Evolutionary conservation across 2,797 vertebrate species (phyloP), one percentile per base, ranked within the genome.

Genomic region (Miichthys miiuy): DNA sequence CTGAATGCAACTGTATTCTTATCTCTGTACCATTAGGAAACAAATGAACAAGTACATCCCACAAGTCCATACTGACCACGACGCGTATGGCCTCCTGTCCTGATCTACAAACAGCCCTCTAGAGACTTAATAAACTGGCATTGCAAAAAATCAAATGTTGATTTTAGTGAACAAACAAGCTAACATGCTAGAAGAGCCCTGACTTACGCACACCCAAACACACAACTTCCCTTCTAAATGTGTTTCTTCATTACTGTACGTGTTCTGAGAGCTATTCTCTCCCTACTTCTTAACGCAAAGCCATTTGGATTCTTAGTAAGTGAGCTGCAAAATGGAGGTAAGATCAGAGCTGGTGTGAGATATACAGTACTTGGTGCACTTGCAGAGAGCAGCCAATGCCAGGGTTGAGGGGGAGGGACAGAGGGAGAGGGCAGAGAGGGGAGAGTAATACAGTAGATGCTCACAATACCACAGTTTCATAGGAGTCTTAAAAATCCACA

Each of bases 311-410:
- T 89, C 74, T 89, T 80, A 80, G 77, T 80, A 84, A 85, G 73
- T 82, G 77, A 88, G 86, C 80, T 87, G 87, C 85, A 91, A 90
- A 91, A 90, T 85, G 88, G 89, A 93, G 91, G 90, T 92, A 92
- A 92, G 88, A 91, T 91, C 81, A 93, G 90, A 88, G 92, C 92
- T 93, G 91, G 92, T 93, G 93, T 87, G 89, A 93, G 87, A 92
- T 89, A 83, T 88, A 93, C 91, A 94, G 91, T 91, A 93, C 92
- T 90, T 88, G 87, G 87, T 88, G 88, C 87, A 87, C 83, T 91
- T 91, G 89, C 83, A 89, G 83, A 88, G 82, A 92, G 91, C 88
- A 92, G 88, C 90, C 83, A 55, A 80, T 77, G 84, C 64, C 52
- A 61, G 62, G 76, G 80, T 62, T 38, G 48, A 57, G 50, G 72